Base-by-base conservation (phyloP, 2,888 invertebrate species). In the Lasioglossum calceatum region DNA sequence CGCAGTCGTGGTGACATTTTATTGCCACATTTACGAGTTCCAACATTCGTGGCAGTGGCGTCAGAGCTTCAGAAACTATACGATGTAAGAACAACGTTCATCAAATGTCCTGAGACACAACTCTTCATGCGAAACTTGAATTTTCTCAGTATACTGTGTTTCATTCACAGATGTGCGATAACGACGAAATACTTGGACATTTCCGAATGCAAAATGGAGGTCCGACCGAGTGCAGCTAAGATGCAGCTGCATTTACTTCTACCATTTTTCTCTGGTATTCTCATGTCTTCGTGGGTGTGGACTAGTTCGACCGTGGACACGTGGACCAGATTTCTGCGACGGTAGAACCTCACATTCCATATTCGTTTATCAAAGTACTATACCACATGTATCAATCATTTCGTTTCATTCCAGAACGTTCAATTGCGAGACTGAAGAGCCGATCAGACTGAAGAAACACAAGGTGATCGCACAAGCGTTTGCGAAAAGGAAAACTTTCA, bases 261-360 rank as follows among this genome's bases (percentile, higher is more conserved):
- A 80, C 96, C 98, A 88, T 99, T 98, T 96, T 97, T 97, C 89
- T 97, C 97, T 64, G 98, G 98, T 70, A 97, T 98, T 86, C 96
- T 98, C 47, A 98, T 99, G 97, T 98, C 98, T 5, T 98, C 98
- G 0, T 99, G 99, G 98, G 98, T 98, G 50, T 99, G 98, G 98
- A 99, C 98, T 12, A 97, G 97, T 39, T 97, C 98, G 64, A 98
- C 98, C 8, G 95, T 98, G 10, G 97, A 97, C 90, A 97, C 98
- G 23, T 99, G 99, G 99, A 97, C 97, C 86, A 96, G 98, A 82
- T 98, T 98, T 95, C 96, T 98, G 82, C 96, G 97, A 94, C 97
- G 97, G 98, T 98, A 96, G 93, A 88, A 84, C 64, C 80, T n/a
- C 39, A 19, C n/a, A 23, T 71, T 36, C 19, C n/a, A 77, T 42